phyloP scores from a whole-genome alignment of 2,113 vertebrate species.

The Crotalus helleri region DNA sequence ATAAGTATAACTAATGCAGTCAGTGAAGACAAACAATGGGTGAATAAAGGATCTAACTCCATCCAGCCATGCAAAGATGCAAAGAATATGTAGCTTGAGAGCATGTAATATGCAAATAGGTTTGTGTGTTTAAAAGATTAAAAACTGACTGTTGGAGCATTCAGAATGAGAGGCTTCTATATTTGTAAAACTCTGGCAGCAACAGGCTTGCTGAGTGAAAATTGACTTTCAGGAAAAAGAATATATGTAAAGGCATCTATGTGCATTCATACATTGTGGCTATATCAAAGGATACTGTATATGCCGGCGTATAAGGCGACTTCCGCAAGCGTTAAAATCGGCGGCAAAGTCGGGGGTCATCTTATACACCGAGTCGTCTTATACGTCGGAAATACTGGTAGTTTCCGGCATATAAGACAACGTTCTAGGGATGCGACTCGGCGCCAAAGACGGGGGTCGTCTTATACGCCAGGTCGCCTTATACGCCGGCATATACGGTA shows the following conservation, averaged over 20 bases:
- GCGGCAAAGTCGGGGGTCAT: no score
- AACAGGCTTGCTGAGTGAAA: not conserved
- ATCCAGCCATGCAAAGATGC: not conserved
- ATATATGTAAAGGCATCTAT: not conserved
- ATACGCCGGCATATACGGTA: no score
- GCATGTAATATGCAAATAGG: not conserved
- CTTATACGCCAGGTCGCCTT: no score
- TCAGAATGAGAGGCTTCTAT: not conserved
- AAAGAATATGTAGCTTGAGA: not conserved
- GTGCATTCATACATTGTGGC: not conserved
- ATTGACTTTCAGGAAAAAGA: not conserved
- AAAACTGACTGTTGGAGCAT: not conserved
- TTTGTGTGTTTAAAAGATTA: not conserved
- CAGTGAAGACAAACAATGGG: not conserved
- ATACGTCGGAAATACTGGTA: no score
- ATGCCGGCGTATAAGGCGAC: no score
- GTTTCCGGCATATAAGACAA: no score
- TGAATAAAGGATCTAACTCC: not conserved
- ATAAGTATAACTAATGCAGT: not conserved
- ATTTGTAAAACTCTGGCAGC: not conserved
- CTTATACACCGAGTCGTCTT: no score
- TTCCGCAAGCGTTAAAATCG: no score
- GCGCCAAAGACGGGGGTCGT: no score
- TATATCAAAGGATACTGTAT: not conserved
- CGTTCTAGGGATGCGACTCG: no score